These are phyloP conservation scores for Fabriciana adippe DNA, from an alignment of 2,888 invertebrate species.

Conservation along the genomic window DNA sequence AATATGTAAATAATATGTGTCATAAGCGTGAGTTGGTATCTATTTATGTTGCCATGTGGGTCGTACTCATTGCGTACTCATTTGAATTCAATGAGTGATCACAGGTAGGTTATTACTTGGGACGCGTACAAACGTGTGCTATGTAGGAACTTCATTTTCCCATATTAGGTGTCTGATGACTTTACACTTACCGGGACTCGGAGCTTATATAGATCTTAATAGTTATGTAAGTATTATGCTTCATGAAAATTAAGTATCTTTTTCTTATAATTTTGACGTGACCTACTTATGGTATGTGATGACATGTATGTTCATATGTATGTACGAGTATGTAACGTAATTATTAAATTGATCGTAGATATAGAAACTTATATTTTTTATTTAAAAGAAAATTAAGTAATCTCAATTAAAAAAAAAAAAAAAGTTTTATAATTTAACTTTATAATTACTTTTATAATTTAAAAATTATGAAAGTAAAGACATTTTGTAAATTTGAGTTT, in stretches of 20 bases:
- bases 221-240: neutral
- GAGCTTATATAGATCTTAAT: neutral
- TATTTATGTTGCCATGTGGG: conserved; percentile 46
- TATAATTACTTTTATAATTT: too few relatives aligned
- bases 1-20: conserved; percentile 45
- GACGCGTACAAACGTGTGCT: conserved; percentile 46
- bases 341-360: too few relatives aligned
- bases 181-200: conserved; percentile 38
- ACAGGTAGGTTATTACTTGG: conserved; percentile 46
- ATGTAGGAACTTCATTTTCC: conserved; percentile 46
- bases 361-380: too few relatives aligned
- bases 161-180: conserved; percentile 41
- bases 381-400: too few relatives aligned
- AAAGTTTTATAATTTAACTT: too few relatives aligned
- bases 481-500: too few relatives aligned
- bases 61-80: conserved; percentile 40
- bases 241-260: neutral
- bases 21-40: conserved; percentile 44
- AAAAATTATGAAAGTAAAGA: too few relatives aligned
- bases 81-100: conserved; percentile 50
- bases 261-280: neutral
- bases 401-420: too few relatives aligned
- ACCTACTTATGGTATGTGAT: too few relatives aligned
- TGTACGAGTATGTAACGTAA: too few relatives aligned
- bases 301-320: too few relatives aligned